These are phyloP conservation scores for Varecia variegata DNA, from an alignment of 2,797 vertebrate genomes.

Conservation along the genomic window DNA sequence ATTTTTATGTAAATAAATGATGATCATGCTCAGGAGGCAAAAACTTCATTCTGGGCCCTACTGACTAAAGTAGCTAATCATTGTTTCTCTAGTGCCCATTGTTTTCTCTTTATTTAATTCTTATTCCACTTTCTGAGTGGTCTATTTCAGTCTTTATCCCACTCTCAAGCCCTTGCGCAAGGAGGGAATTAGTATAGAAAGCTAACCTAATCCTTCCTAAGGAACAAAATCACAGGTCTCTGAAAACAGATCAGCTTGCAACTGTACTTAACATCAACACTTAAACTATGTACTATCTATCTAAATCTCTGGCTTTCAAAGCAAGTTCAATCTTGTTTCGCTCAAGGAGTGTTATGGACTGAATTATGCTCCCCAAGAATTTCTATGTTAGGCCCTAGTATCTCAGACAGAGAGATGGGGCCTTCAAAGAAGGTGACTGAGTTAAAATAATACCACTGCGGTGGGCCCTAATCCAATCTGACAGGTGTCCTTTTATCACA, in stretches of 20 bases:
- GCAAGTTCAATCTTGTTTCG: constrained; percentile 21
- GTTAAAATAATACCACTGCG: background rate
- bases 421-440: background rate
- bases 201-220: background rate
- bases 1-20: background rate
- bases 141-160: background rate
- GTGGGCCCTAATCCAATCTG: background rate
- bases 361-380: background rate
- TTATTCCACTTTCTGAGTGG: background rate
- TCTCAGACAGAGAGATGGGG: background rate
- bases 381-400: background rate
- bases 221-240: background rate
- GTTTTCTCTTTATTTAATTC: constrained; percentile 7
- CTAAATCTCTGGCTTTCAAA: background rate
- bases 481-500: background rate
- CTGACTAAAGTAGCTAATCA: background rate
- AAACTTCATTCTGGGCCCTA: background rate
- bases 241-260: constrained; percentile 1
- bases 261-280: background rate
- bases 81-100: background rate
- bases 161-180: background rate
- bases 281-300: background rate
- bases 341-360: background rate
- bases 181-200: background rate
- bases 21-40: background rate